phyloP scores from a whole-genome alignment of 2,888 invertebrate species.

The Thelaira solivaga region DNA sequence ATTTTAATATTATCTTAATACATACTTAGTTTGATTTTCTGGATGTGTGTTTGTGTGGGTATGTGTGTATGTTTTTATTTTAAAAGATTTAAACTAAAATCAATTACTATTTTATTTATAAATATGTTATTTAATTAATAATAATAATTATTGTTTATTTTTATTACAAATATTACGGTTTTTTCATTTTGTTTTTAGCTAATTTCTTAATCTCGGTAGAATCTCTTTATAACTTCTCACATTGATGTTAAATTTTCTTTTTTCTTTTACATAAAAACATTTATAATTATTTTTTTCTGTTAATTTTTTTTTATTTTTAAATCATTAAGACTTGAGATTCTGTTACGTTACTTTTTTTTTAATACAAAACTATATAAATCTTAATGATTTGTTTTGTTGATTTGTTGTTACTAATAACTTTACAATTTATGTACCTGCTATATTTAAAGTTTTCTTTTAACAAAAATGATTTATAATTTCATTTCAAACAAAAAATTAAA shows the following conservation, averaged over 20 bases:
- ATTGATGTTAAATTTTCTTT: slow-evolving; percentile 42
- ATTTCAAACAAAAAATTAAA: slow-evolving; percentile 6
- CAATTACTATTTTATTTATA: slow-evolving; percentile 25
- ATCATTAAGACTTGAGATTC: slow-evolving; percentile 52
- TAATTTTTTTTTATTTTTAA: background rate
- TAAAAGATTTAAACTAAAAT: slow-evolving; percentile 31
- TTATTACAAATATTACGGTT: slow-evolving; percentile 52
- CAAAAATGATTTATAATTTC: slow-evolving; percentile 5
- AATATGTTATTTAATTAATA: slow-evolving; percentile 36
- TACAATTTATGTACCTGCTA: slow-evolving; percentile 46
- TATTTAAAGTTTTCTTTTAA: slow-evolving; percentile 24
- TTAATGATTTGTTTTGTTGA: slow-evolving; percentile 33
- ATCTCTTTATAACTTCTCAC: slow-evolving; percentile 46
- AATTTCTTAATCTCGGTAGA: slow-evolving; percentile 31
- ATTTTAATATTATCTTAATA: slow-evolving; percentile 30
- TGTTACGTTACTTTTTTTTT: slow-evolving; percentile 25
- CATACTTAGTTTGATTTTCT: background rate
- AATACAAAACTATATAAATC: slow-evolving; percentile 61
- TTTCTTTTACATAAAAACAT: slow-evolving; percentile 57
- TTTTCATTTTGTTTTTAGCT: slow-evolving; percentile 42
- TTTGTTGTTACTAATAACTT: slow-evolving; percentile 14
- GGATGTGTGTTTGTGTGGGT: background rate
- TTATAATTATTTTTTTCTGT: slow-evolving; percentile 37
- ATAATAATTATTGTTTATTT: slow-evolving; percentile 42
- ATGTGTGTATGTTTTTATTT: background rate